A percentile compares a stretch with the other conserved stretches of the same genome.
These are phyloP conservation scores for Metallyticus violacea DNA, from an alignment of 2,888 invertebrate genomes.

Conservation along the genomic window DNA sequence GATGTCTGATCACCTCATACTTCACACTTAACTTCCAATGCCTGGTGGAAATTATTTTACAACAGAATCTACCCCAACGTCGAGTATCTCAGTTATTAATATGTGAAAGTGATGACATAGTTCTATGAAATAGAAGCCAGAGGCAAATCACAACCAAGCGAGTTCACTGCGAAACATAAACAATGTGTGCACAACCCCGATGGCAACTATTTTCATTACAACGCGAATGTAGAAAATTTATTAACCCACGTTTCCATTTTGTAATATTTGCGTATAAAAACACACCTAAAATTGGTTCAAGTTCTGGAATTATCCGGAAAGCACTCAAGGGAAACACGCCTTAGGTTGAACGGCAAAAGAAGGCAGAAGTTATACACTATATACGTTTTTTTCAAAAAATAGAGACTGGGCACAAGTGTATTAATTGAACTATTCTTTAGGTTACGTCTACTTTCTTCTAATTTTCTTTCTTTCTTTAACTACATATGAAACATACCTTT, in stretches of 20 bases:
- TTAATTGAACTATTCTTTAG: too few relatives aligned
- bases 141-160: neutral
- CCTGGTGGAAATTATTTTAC: neutral
- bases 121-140: neutral
- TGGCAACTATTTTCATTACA: neutral
- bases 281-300: neutral
- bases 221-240: neutral
- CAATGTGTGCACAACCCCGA: neutral
- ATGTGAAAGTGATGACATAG: neutral
- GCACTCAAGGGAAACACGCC: too few relatives aligned
- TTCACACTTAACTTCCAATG: neutral
- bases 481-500: too few relatives aligned
- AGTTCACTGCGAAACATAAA: neutral
- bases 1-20: neutral
- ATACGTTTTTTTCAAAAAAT: too few relatives aligned
- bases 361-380: too few relatives aligned
- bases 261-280: neutral
- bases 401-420: too few relatives aligned
- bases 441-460: too few relatives aligned
- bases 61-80: neutral
- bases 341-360: too few relatives aligned
- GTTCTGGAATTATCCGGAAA: too few relatives aligned
- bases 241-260: neutral
- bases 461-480: too few relatives aligned
- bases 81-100: neutral